A percentile compares a stretch with the other conserved stretches of the same genome.
Conservation (phyloP, 2,113 vertebrate species). For the Oreotrochilus melanogaster region DNA sequence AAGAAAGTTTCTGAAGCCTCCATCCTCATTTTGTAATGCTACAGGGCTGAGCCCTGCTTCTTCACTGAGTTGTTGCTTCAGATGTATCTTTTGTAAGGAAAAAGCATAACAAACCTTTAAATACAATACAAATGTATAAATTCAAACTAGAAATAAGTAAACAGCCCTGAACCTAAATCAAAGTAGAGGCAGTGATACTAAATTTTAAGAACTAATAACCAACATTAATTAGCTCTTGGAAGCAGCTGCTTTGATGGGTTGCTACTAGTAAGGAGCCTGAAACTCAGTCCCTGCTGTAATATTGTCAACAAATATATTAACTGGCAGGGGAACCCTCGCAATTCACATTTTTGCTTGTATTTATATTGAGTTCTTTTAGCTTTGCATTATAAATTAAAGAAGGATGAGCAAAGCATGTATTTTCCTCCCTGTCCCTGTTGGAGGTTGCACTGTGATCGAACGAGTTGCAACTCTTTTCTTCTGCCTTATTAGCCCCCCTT, state of each 20-base stretch:
- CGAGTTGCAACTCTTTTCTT: not conserved
- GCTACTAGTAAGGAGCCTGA: not conserved
- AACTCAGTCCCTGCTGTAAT: not conserved
- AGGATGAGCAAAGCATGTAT: not conserved
- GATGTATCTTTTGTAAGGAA: not conserved
- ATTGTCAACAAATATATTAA: not conserved
- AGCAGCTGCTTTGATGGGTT: not conserved
- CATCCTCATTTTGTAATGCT: not conserved
- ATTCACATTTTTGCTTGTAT: not conserved
- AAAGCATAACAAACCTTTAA: not conserved
- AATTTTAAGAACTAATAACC: not conserved
- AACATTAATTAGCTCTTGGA: not conserved
- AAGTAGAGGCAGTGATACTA: not conserved
- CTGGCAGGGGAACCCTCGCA: not conserved
- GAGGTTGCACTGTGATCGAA: not conserved
- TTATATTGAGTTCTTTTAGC: not conserved
- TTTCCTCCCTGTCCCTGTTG: constrained; percentile 1
- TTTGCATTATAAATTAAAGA: not conserved
- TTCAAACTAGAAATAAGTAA: not conserved
- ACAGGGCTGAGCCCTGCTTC: not conserved
- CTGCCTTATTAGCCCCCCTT: constrained; percentile 18
- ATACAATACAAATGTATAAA: not conserved
- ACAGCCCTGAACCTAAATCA: not conserved
- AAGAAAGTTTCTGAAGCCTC: not conserved
- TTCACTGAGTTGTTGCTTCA: not conserved